Evolutionary conservation across 2,797 vertebrate species (phyloP).

Genomic region (Lophotriccus pileatus): DNA sequence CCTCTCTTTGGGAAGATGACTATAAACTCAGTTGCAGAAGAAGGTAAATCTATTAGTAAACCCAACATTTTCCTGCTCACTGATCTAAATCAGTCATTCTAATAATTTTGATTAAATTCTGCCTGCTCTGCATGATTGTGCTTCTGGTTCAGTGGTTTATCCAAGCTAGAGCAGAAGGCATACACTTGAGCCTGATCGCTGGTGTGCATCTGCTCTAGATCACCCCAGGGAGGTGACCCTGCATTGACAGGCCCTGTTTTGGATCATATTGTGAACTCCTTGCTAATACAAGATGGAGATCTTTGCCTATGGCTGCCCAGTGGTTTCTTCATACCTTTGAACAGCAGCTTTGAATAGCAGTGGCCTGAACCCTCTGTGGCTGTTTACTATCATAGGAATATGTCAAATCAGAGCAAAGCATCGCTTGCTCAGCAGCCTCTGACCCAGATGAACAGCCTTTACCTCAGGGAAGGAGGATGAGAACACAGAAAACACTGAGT

Average conservation of each 20-base stretch:
- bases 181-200: not conserved
- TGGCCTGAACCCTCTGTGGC: not conserved
- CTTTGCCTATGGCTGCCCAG: not conserved
- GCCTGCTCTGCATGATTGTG: not conserved
- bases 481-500: not conserved
- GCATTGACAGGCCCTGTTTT: not conserved
- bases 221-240: not conserved
- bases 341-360: not conserved
- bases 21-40: not conserved
- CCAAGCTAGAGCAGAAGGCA: not conserved
- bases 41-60: not conserved
- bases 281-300: not conserved
- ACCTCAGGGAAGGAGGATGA: not conserved
- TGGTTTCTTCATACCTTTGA: not conserved
- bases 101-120: not conserved
- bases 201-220: not conserved
- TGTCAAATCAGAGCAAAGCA: not conserved
- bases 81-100: not conserved
- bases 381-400: not conserved
- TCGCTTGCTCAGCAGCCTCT: not conserved
- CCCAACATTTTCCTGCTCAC: not conserved
- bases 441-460: not conserved
- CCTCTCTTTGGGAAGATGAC: not conserved
- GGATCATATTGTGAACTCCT: accelerated
- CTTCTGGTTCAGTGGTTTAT: not conserved